Percentiles rank a stretch among this genome's conserved stretches.
Conservation (phyloP, 1,140 invertebrate genomes). For the Drosophila funebris region DNA sequence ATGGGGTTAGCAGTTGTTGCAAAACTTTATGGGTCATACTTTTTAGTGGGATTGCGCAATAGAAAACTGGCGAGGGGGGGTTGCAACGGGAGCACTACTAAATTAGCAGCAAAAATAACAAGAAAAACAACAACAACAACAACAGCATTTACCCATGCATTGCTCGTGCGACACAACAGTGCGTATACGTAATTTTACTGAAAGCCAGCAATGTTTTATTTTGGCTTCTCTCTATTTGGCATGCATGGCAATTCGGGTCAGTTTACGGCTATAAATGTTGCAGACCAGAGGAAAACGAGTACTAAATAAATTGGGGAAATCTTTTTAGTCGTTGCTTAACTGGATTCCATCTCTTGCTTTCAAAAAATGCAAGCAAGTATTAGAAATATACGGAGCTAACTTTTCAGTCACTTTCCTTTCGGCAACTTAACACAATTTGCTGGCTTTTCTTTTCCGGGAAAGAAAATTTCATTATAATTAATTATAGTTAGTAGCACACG, state of each 20-base stretch:
- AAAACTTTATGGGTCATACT: conserved; percentile 65
- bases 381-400: background rate
- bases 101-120: conserved; percentile 56
- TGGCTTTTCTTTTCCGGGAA: background rate
- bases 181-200: conserved; percentile 69
- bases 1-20: conserved; percentile 45
- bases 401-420: background rate
- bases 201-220: conserved; percentile 41
- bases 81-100: conserved; percentile 31
- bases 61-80: background rate
- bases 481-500: conserved; percentile 49
- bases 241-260: conserved; percentile 41
- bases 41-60: conserved; percentile 32
- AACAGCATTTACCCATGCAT: conserved; percentile 29
- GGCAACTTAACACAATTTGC: conserved; percentile 1
- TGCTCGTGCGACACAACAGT: conserved; percentile 27
- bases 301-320: background rate
- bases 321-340: background rate
- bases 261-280: conserved; percentile 23
- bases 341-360: background rate
- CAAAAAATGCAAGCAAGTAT: background rate
- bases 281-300: background rate
- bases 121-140: conserved; percentile 40
- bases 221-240: background rate
- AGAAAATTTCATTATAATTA: conserved; percentile 53